Base-by-base conservation (phyloP, 2,113 vertebrate species). In the Neodon shergylaensis region DNA sequence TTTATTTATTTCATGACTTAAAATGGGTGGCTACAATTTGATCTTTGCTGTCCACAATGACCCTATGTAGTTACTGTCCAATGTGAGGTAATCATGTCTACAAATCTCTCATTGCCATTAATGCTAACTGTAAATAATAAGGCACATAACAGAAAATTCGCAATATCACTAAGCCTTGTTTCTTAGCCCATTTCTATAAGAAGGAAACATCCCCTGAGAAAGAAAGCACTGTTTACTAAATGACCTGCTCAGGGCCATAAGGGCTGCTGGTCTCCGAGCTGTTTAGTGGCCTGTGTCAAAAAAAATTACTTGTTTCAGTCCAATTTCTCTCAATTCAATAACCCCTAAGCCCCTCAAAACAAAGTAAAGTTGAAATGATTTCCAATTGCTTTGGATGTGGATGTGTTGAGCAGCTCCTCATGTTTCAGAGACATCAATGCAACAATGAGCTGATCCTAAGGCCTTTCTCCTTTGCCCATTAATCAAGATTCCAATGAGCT, bases 351-450 rank as follows among this genome's bases (percentile, higher is more conserved):
- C 86, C 97, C 82, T 97, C 79, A 96, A 98, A 98, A 95, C 94
- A 97, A 97, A 97, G 90, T 78, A 97, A 97, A 97, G 94, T 97
- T 94, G 95, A 98, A 97, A 94, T 97, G 97, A 97, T 97, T 97
- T 97, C 97, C 95, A 96, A 97, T 97, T 97, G 94, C 90, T 96
- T 94, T 96, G 88, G 95, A 96, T 86, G 77, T 72, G 88, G 68
- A 96, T 92, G 96, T 97, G 95, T 97, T 94, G 94, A 91, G 93
- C 89, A 92, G 90, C 94, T 84, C 86, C 78, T 95, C 68, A 36
- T 68, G 86, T 97, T 97, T 95, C 82, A 93, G 66, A 88, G 94
- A 83, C 85, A 95, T 94, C 92, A 94, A 87, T 82, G 88, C 90
- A 96, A 91, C 42, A 95, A 96, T 96, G 94, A 68, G 81, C 52